Evolutionary conservation across 2,888 invertebrate species (phyloP).

Genomic region (Ptychoptera albimana): DNA sequence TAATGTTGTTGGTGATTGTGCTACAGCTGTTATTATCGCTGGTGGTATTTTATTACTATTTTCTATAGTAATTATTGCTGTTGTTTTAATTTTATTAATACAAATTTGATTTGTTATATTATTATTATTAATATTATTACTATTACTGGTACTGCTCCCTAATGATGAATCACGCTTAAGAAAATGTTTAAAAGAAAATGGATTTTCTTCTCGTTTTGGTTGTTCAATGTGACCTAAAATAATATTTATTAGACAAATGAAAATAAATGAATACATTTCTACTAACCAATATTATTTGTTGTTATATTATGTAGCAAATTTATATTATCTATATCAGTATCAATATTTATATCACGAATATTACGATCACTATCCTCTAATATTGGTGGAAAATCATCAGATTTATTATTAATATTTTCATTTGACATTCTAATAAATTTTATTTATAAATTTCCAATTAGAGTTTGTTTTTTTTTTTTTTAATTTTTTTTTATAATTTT

Average conservation of each 20-base stretch:
- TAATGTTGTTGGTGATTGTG: conserved; percentile 1
- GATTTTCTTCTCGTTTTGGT: conserved; percentile 43
- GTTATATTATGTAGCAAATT: too few species aligned
- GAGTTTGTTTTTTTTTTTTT: too few species aligned
- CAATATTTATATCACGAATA: too few species aligned
- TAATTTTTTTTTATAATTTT: too few species aligned
- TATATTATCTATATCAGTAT: too few species aligned
- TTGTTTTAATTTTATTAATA: not conserved
- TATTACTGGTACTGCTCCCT: conserved; percentile 13
- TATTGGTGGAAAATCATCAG: too few species aligned
- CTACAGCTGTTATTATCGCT: conserved; percentile 7
- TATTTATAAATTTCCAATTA: too few species aligned
- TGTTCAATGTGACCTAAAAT: conserved; percentile 7
- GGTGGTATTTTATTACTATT: not conserved
- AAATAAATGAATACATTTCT: not conserved
- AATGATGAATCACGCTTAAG: conserved; percentile 40
- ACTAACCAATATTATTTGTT: too few species aligned
- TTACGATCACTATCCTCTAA: too few species aligned
- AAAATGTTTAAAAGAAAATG: conserved; percentile 76
- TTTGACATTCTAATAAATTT: too few species aligned
- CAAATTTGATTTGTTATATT: conserved; percentile 1
- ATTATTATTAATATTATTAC: conserved; percentile 7
- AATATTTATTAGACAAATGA: not conserved
- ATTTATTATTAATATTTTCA: too few species aligned
- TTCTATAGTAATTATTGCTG: conserved; percentile 5